Evolutionary conservation across 2,888 invertebrate species (phyloP).

Genomic region (Eristalis tenax): DNA sequence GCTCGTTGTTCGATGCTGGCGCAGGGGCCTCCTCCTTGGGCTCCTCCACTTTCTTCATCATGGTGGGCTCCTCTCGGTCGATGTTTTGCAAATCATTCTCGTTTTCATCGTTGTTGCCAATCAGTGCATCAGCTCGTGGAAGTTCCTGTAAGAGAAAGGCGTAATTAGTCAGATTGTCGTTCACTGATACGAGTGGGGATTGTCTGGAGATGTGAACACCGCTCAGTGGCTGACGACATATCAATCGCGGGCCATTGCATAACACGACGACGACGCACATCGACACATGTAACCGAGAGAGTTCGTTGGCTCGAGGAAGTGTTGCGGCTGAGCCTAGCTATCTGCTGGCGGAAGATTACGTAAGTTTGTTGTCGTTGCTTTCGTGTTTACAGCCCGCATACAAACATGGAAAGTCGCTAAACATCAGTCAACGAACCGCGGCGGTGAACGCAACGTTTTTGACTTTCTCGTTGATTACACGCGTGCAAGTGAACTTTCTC

Average conservation of each 20-base stretch:
- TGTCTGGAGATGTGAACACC: slow-evolving; percentile 9
- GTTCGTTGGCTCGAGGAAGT: slow-evolving; percentile 66
- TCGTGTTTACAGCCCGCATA: slow-evolving; percentile 25
- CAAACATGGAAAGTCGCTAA: slow-evolving; percentile 42
- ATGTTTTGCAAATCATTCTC: slow-evolving; percentile 78
- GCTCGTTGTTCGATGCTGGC: slow-evolving; percentile 36
- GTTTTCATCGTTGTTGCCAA: slow-evolving; percentile 80
- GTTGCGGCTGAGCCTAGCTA: slow-evolving; percentile 19
- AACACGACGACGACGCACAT: slow-evolving; percentile 8
- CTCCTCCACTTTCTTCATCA: slow-evolving; percentile 75
- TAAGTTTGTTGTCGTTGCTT: slow-evolving; percentile 24
- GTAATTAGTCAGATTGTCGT: slow-evolving; percentile 40
- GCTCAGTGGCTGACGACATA: slow-evolving; percentile 18
- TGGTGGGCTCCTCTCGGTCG: slow-evolving; percentile 76
- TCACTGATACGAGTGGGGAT: slow-evolving; percentile 5
- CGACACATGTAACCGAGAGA: not conserved
- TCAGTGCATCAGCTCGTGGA: slow-evolving; percentile 80
- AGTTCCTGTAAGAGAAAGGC: slow-evolving; percentile 77
- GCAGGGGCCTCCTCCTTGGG: slow-evolving; percentile 73
- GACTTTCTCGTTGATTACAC: slow-evolving; percentile 22
- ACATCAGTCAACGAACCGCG: slow-evolving; percentile 55
- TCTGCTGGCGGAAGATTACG: slow-evolving; percentile 59
- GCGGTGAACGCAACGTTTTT: slow-evolving; percentile 29
- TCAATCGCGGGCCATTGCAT: slow-evolving; percentile 47
- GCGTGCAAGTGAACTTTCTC: slow-evolving; percentile 36